These are phyloP conservation scores for Cryptocheilus praepositus DNA, from an alignment of 2,888 invertebrate genomes.

Conservation along the genomic window DNA sequence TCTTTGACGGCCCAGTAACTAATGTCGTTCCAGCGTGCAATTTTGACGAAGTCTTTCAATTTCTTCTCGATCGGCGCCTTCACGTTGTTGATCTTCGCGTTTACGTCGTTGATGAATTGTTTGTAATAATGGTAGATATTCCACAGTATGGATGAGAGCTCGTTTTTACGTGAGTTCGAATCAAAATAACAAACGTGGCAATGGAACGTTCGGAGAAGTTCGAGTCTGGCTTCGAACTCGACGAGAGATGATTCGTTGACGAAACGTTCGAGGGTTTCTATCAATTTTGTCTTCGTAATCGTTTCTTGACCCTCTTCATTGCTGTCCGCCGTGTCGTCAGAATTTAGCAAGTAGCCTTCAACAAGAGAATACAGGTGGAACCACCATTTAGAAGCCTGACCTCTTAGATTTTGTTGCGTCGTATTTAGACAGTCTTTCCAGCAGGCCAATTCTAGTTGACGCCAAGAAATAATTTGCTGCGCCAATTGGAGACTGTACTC, in stretches of 20 bases:
- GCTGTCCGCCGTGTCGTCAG: constrained; percentile 51
- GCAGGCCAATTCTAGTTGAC: constrained; percentile 89
- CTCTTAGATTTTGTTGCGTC: constrained; percentile 80
- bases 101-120: constrained; percentile 84
- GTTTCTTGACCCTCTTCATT: constrained; percentile 43
- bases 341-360: constrained; percentile 77
- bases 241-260: constrained; percentile 89
- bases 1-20: constrained; percentile 96
- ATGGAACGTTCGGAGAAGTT: constrained; percentile 87
- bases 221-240: constrained; percentile 87
- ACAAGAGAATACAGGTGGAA: constrained; percentile 88
- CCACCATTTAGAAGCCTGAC: constrained; percentile 91
- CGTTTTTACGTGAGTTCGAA: constrained; percentile 69
- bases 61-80: constrained; percentile 93
- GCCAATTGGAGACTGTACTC: constrained; percentile 85
- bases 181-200: constrained; percentile 83
- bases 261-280: constrained; percentile 84
- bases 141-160: constrained; percentile 83
- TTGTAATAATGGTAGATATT: constrained; percentile 89
- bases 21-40: constrained; percentile 95
- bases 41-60: constrained; percentile 94
- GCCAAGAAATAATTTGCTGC: constrained; percentile 91
- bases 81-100: constrained; percentile 80
- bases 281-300: constrained; percentile 72
- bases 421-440: constrained; percentile 91